phyloP scores from a whole-genome alignment of 2,797 vertebrate species.

The Urocyon cinereoargenteus region DNA sequence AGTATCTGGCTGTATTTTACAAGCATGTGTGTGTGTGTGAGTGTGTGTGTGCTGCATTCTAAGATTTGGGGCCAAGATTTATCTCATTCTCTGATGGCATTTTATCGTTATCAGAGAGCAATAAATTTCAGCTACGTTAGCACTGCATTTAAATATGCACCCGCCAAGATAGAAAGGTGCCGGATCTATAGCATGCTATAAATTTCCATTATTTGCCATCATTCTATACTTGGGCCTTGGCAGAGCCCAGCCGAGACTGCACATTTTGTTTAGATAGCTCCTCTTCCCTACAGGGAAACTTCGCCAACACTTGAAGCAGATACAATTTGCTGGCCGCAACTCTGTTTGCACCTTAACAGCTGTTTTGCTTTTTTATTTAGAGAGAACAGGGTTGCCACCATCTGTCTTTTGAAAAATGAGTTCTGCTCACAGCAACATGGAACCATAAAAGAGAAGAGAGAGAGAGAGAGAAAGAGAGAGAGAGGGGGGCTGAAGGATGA shows the following conservation, averaged over 20 bases:
- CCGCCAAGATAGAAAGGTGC: slow-evolving; percentile 77
- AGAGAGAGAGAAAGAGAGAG: neutral
- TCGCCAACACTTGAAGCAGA: slow-evolving; percentile 52
- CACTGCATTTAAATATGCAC: slow-evolving; percentile 86
- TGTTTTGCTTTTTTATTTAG: slow-evolving; percentile 81
- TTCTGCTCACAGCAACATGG: slow-evolving; percentile 68
- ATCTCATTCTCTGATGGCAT: slow-evolving; percentile 85
- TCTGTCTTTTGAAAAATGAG: slow-evolving; percentile 76
- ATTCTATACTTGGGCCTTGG: slow-evolving; percentile 37
- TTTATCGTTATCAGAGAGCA: slow-evolving; percentile 86
- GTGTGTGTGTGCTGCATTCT: slow-evolving; percentile 82
- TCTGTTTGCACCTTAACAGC: slow-evolving; percentile 77
- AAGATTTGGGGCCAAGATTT: slow-evolving; percentile 83
- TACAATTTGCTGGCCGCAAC: slow-evolving; percentile 36
- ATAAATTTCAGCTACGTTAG: slow-evolving; percentile 83
- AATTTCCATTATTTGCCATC: slow-evolving; percentile 77
- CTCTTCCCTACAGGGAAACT: slow-evolving; percentile 72
- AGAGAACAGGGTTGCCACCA: slow-evolving; percentile 78
- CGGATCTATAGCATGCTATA: slow-evolving; percentile 63
- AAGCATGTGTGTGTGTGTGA: neutral
- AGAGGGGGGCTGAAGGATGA: slow-evolving; percentile 10
- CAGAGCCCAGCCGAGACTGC: neutral
- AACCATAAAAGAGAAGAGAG: slow-evolving; percentile 55
- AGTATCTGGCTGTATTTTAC: slow-evolving; percentile 83
- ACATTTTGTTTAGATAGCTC: slow-evolving; percentile 57